Evolutionary conservation across 2,113 vertebrate species (phyloP), one percentile per base, ranked within the genome.

Genomic region (Sitta europaea): DNA sequence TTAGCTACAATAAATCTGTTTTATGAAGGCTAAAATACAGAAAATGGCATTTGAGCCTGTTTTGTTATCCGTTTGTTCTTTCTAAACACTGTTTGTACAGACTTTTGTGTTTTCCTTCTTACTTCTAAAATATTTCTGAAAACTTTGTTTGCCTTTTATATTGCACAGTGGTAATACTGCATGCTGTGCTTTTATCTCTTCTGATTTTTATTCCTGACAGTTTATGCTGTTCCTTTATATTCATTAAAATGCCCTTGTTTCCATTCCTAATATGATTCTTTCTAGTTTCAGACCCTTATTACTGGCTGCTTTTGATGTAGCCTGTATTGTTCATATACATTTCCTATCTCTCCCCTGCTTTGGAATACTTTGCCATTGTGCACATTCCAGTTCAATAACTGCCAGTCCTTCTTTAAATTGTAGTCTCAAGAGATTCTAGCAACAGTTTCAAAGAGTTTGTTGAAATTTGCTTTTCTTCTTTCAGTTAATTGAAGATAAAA

Each of bases 61-160:
- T 90, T 77, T 80, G 76, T 86, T 94, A 55, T 18, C 86, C 28
- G 0, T 92, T 94, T 96, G 91, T 94, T 95, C 76, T 94, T 90
- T 82, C 67, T 73, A 83, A 83, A 79, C 51, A 11, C 38, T 38
- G 43, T 66, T 94, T 45, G 76, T 84, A 89, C 80, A 67, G 86
- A 84, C 65, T 96, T 92, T 8, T 5, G 47, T 92, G 73, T 63
- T 92, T 96, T 94, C 63, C 71, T 78, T 81, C 83, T 89, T 88
- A 50, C 62, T 95, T 96, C 89, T 96, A 29, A 95, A 96, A 53
- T 96, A 89, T 78, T 96, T 91, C 87, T 92, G 91, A 84, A 84
- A 94, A 94, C 86, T 96, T 95, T 87, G 92, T 95, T 96, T 95
- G 93, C 77, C 86, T 97, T 96, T 96, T 91, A 78, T 97, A 92